phyloP scores from a whole-genome alignment of 2,888 invertebrate species.

The Macrosiphum euphorbiae region DNA sequence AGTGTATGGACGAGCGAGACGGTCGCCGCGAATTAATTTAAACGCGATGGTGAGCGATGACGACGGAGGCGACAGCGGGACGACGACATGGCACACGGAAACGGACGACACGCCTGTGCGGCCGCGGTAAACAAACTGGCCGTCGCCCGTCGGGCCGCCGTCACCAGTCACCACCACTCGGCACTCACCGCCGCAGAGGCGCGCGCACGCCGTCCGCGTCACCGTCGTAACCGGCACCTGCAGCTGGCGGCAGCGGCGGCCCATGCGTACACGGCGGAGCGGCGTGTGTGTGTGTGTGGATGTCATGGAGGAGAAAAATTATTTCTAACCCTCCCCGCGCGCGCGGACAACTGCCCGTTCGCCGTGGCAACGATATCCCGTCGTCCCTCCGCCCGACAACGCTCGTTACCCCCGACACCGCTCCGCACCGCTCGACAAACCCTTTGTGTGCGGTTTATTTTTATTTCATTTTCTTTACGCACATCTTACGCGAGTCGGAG shows the following conservation, averaged over 20 bases:
- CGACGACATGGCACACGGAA: background rate
- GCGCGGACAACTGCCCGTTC: background rate
- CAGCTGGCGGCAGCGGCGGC: constrained; percentile 24
- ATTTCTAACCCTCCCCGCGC: constrained; percentile 27
- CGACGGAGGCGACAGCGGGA: background rate
- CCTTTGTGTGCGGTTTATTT: constrained; percentile 46
- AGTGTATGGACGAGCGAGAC: background rate
- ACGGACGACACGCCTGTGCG: background rate
- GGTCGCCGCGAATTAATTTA: background rate
- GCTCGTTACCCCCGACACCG: background rate
- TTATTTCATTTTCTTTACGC: background rate
- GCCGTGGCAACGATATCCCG: constrained; percentile 25
- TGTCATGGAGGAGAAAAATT: constrained; percentile 62
- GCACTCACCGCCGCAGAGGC: constrained; percentile 1
- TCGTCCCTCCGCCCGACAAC: background rate
- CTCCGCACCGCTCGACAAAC: background rate
- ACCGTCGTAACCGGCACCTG: constrained; percentile 48
- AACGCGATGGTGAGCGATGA: background rate
- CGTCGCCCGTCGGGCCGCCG: background rate
- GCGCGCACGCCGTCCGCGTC: constrained; percentile 48
- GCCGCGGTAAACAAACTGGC: constrained; percentile 60
- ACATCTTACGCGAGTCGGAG: background rate
- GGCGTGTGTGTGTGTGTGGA: background rate
- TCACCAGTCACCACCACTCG: background rate
- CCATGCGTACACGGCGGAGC: constrained; percentile 47